These are phyloP conservation scores for Sphaerodactylus townsendi DNA, from an alignment of 2,113 vertebrate species.

Conservation along the genomic window DNA sequence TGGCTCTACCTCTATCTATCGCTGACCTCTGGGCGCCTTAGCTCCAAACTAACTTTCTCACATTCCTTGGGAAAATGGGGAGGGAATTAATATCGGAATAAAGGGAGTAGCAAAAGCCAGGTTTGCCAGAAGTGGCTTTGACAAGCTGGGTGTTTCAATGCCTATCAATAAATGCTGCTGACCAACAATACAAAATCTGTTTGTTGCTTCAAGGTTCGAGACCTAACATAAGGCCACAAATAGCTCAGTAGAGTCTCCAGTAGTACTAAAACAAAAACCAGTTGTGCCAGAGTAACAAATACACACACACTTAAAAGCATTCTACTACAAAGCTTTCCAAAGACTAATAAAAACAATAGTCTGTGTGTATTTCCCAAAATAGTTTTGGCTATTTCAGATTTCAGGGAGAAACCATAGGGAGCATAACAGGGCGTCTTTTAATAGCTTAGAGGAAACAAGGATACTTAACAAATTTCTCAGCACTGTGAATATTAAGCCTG, in stretches of 20 bases:
- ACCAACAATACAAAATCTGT: too few species aligned
- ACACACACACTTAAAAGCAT: constrained; percentile 76
- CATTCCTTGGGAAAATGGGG: too few species aligned
- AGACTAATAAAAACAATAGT: constrained; percentile 80
- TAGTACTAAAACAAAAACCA: constrained; percentile 79
- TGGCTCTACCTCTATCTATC: too few species aligned
- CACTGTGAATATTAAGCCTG: constrained; percentile 10
- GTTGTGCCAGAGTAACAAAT: constrained; percentile 75
- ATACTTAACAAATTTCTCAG: constrained; percentile 29
- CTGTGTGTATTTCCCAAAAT: constrained; percentile 77
- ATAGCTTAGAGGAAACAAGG: constrained; percentile 33
- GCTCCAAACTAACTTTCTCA: too few species aligned
- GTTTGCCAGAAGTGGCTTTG: too few species aligned
- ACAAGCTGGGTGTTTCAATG: too few species aligned
- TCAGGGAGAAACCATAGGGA: constrained; percentile 57
- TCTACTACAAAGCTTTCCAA: constrained; percentile 76
- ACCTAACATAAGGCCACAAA: too few species aligned
- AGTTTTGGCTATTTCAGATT: constrained; percentile 71
- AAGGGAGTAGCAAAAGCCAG: too few species aligned
- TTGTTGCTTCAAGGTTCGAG: too few species aligned
- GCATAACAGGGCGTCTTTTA: constrained; percentile 30
- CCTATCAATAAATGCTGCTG: too few species aligned
- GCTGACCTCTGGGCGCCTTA: too few species aligned
- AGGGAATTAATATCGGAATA: too few species aligned
- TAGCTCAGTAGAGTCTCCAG: constrained; percentile 74